phyloP scores from a whole-genome alignment of 2,888 invertebrate genomes.

The Tachina fera region DNA sequence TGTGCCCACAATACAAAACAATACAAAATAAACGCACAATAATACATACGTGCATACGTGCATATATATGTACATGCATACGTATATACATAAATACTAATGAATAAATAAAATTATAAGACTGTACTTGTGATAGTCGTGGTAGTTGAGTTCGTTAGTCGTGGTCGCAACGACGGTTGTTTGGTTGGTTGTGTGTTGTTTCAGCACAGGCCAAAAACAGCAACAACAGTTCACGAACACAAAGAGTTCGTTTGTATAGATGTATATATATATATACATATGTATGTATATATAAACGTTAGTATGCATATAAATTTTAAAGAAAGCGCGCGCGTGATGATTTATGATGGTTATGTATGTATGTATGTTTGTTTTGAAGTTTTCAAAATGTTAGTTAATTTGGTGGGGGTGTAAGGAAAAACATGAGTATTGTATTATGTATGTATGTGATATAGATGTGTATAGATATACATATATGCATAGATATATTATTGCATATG shows the following conservation, averaged over 20 bases:
- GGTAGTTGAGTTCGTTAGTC: slow-evolving; percentile 66
- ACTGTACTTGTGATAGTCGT: slow-evolving; percentile 72
- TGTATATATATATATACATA: too few species aligned
- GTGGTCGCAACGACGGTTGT: slow-evolving; percentile 63
- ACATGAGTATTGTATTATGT: not conserved
- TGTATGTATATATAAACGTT: not conserved
- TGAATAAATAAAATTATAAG: slow-evolving; percentile 67
- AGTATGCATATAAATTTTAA: slow-evolving; percentile 44
- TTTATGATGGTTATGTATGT: slow-evolving; percentile 61
- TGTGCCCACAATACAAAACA: slow-evolving; percentile 69
- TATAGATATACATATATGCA: not conserved
- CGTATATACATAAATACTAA: slow-evolving; percentile 54
- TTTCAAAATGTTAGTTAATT: slow-evolving; percentile 16
- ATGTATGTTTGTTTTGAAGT: slow-evolving; percentile 48
- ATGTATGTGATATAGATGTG: not conserved
- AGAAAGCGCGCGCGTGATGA: slow-evolving; percentile 72
- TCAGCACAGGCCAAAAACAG: slow-evolving; percentile 52
- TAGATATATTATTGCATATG: slow-evolving; percentile 1
- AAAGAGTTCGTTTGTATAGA: slow-evolving; percentile 19
- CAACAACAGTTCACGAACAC: slow-evolving; percentile 54
- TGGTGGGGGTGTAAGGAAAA: slow-evolving; percentile 1
- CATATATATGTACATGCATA: not conserved
- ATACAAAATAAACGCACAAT: slow-evolving; percentile 61
- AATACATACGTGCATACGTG: not conserved
- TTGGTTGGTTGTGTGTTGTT: slow-evolving; percentile 69